These are phyloP conservation scores for Sebastes miniatus DNA, from an alignment of 2,797 vertebrate species.

Conservation along the genomic window DNA sequence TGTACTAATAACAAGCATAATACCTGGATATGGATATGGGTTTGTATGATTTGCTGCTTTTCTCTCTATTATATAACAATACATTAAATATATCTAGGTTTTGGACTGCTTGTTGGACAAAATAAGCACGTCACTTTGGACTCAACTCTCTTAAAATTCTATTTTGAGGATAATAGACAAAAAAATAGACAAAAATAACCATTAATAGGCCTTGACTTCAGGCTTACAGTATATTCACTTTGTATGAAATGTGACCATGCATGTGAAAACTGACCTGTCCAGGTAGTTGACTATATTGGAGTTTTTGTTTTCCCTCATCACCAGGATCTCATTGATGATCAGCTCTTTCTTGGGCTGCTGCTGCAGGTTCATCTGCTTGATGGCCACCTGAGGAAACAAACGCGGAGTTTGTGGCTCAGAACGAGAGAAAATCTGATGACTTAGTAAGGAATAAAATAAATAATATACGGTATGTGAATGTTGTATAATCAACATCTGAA, in stretches of 20 bases:
- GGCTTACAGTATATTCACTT: too few species aligned
- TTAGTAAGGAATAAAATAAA: background rate
- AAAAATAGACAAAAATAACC: background rate
- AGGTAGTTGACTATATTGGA: constrained; percentile 98
- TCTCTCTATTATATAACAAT: background rate
- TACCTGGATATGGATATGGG: background rate
- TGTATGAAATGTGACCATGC: background rate
- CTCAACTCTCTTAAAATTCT: background rate
- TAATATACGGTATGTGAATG: background rate
- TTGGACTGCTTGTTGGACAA: background rate
- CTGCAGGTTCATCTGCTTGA: constrained; percentile 99
- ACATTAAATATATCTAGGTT: background rate
- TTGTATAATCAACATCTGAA: background rate
- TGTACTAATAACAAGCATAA: background rate
- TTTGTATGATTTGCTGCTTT: background rate
- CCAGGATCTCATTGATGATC: constrained; percentile 99
- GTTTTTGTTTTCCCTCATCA: constrained; percentile 99
- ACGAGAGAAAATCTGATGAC: background rate
- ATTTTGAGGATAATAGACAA: background rate
- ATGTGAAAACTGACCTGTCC: constrained; percentile 88
- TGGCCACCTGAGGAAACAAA: constrained; percentile 88
- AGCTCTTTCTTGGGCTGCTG: constrained; percentile 99
- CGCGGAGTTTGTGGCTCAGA: background rate
- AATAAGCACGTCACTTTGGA: background rate
- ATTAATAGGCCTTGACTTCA: background rate